Evolutionary conservation across 2,888 invertebrate genomes (phyloP).

Genomic region (Chesias legatella): DNA sequence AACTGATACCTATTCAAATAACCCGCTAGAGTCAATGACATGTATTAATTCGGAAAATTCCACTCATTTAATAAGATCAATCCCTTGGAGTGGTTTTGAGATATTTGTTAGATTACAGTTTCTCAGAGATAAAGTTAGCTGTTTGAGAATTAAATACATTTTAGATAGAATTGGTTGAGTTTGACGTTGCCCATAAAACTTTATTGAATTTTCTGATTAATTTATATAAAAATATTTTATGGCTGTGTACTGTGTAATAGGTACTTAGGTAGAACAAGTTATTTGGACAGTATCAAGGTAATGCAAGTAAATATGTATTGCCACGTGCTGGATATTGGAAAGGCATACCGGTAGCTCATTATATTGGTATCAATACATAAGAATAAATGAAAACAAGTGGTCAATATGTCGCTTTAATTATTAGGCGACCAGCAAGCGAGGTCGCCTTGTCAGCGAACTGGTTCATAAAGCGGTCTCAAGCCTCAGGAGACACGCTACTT

Average conservation of each 20-base stretch:
- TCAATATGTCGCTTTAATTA: constrained; percentile 72
- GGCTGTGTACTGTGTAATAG: too few relatives aligned
- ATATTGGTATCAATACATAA: constrained; percentile 60
- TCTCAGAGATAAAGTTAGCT: too few relatives aligned
- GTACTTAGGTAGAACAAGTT: too few relatives aligned
- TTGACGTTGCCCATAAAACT: too few relatives aligned
- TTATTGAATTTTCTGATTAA: too few relatives aligned
- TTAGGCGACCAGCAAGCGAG: constrained; percentile 65
- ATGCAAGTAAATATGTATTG: constrained; percentile 31
- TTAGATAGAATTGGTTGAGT: too few relatives aligned
- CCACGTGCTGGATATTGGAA: constrained; percentile 47
- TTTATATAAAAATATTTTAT: too few relatives aligned
- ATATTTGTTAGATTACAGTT: too few relatives aligned
- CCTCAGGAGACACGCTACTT: constrained; percentile 25
- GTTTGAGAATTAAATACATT: too few relatives aligned
- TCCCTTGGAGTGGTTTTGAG: not conserved
- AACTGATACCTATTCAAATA: constrained; percentile 27
- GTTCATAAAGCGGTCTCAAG: constrained; percentile 61
- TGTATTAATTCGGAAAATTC: constrained; percentile 28
- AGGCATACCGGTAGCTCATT: constrained; percentile 47
- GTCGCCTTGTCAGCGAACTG: constrained; percentile 71
- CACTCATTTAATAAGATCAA: constrained; percentile 6
- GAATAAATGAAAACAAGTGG: constrained; percentile 70
- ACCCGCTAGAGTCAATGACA: constrained; percentile 42
- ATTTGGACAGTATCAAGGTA: constrained; percentile 25